Conservation (phyloP, 2,113 vertebrate genomes). For the Tragulus kanchil region DNA sequence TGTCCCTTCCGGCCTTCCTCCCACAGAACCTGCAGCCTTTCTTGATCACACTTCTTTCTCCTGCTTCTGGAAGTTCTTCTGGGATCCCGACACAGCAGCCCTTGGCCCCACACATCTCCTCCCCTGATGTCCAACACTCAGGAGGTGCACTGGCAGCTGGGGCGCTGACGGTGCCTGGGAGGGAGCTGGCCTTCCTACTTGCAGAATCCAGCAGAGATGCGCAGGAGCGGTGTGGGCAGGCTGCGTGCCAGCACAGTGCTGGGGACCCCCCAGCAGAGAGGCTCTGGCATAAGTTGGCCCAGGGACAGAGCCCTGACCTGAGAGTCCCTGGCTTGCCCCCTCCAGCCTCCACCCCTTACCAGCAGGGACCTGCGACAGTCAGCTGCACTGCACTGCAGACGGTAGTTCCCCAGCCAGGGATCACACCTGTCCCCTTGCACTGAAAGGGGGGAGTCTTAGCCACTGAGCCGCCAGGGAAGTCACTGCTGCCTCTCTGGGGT, state of each 20-base stretch:
- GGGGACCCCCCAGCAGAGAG: neutral
- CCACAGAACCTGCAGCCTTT: neutral
- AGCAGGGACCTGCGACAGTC: neutral
- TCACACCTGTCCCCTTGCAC: neutral
- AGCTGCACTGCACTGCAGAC: neutral
- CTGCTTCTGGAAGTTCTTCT: neutral
- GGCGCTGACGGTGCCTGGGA: fast-evolving
- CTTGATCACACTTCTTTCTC: neutral
- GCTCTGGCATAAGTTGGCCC: neutral
- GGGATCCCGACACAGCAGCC: neutral
- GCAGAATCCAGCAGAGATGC: neutral
- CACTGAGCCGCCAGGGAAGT: neutral
- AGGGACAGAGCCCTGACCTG: no score
- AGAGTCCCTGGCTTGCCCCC: neutral
- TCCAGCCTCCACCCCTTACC: neutral
- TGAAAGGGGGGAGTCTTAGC: neutral
- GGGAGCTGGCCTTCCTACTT: neutral
- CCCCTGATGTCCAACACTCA: neutral
- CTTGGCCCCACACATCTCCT: neutral
- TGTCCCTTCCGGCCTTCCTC: no score
- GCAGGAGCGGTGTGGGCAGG: no score
- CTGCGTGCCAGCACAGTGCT: neutral
- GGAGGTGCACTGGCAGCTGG: no score
- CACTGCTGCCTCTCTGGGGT: neutral
- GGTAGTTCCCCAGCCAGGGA: neutral